Conservation (phyloP, 2,888 invertebrate genomes). For the Pyrrhosoma nymphula region DNA sequence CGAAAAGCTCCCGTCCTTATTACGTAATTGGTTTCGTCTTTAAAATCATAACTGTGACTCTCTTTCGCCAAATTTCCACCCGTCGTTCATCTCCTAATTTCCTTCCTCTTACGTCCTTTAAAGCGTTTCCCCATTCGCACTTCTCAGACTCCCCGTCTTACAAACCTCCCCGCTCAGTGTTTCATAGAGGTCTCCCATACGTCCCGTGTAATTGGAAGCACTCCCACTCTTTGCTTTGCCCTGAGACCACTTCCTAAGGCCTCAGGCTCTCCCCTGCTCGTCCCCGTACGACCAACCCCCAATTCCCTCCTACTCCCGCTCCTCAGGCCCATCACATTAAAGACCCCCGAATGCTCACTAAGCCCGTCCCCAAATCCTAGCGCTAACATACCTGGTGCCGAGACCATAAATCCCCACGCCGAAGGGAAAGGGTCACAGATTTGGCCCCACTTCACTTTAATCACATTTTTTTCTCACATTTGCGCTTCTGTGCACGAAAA, state of each 20-base stretch:
- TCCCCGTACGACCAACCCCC: background rate
- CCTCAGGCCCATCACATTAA: conserved; percentile 62
- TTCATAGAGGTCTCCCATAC: conserved; percentile 41
- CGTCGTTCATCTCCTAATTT: background rate
- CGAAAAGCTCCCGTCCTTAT: background rate
- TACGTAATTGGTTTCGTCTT: background rate
- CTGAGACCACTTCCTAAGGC: conserved; percentile 49
- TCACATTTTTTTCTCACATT: background rate
- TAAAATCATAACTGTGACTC: background rate
- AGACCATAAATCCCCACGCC: conserved; percentile 50
- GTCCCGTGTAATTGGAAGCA: conserved; percentile 55
- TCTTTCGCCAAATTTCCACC: background rate
- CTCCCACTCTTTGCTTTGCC: conserved; percentile 43
- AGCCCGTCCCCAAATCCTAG: conserved; percentile 54
- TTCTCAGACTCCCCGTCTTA: background rate
- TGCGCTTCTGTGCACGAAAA: background rate
- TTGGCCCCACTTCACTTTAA: conserved; percentile 34
- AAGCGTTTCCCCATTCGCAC: background rate
- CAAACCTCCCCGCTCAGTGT: background rate
- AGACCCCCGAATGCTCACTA: conserved; percentile 55
- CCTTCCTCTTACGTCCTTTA: background rate
- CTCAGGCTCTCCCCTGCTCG: background rate
- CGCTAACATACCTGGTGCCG: conserved; percentile 60
- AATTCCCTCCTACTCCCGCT: background rate
- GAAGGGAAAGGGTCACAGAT: conserved; percentile 50